phyloP scores from a whole-genome alignment of 1,140 invertebrate species.

The Colletes latitarsis region DNA sequence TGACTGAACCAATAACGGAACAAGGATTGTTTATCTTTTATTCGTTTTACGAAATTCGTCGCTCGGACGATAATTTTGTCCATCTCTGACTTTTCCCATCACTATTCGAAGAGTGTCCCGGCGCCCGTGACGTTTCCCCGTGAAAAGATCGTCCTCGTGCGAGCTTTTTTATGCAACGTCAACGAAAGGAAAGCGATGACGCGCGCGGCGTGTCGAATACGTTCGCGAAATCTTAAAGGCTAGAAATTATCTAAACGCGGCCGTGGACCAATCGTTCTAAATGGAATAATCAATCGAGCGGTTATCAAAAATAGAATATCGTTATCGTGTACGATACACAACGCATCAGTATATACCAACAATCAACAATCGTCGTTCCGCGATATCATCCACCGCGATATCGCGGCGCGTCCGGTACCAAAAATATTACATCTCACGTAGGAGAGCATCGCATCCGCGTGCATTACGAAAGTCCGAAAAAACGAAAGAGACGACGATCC shows the following conservation, averaged over 20 bases:
- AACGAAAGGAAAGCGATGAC: slow-evolving; percentile 20
- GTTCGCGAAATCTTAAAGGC: slow-evolving; percentile 19
- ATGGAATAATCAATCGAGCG: slow-evolving; percentile 44
- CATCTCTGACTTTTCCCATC: too few relatives aligned
- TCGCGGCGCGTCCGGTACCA: slow-evolving; percentile 24
- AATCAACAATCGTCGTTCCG: slow-evolving; percentile 39
- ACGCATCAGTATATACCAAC: slow-evolving; percentile 38
- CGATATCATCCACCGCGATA: neutral
- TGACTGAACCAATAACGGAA: too few relatives aligned
- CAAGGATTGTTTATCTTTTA: too few relatives aligned
- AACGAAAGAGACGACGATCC: slow-evolving; percentile 32
- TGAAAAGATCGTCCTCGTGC: slow-evolving; percentile 1
- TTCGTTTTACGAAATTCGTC: too few relatives aligned
- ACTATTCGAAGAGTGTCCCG: slow-evolving; percentile 1
- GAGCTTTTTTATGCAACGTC: neutral
- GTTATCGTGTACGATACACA: slow-evolving; percentile 34
- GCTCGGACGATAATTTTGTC: too few relatives aligned
- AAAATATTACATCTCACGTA: slow-evolving; percentile 35
- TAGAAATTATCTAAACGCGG: slow-evolving; percentile 40
- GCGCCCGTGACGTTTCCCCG: slow-evolving; percentile 7
- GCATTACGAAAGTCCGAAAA: slow-evolving; percentile 11
- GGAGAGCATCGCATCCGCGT: slow-evolving; percentile 6
- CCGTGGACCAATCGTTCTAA: slow-evolving; percentile 5
- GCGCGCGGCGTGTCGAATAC: neutral
- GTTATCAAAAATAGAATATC: slow-evolving; percentile 57